Evolutionary conservation across 2,888 invertebrate genomes (phyloP), one percentile per base, ranked within the genome.

Genomic region (Electrophaes corylata): DNA sequence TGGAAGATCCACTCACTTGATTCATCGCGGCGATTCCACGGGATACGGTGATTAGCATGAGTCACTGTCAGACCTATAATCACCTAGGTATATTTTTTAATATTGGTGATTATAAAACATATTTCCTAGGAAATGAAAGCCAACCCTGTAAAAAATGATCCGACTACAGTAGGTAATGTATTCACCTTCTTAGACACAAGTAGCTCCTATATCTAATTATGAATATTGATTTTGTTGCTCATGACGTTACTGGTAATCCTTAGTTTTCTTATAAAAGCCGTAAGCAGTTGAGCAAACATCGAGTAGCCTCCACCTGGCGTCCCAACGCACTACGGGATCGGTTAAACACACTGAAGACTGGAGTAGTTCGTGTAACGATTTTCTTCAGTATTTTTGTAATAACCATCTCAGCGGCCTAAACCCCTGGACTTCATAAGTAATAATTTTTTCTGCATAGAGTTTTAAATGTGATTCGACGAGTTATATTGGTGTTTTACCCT

Each of bases 311-410:
- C 88, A 77, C 81, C 83, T 82, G 84, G 83, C 84, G 74, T 69
- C 84, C 81, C 73, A 76, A 83, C 81, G 76, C 79, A 65, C 60
- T 67, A 71, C 78, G 89, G 79, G 91, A 82, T 83, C 73, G 90
- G 91, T 88, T 88, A 83, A 78, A 65, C 72, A 81, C 73, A 81
- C 75, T 81, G 78, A 88, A 91, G 87, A 86, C 92, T 92, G 92
- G 84, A 92, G 92, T 92, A 92, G 92, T 91, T 92, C 92, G 91
- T 84, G 68, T 66, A 76, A 71, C 91, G 92, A 91, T 92, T 92
- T 92, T 92, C 92, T 92, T 92, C 92, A 92, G 92, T 90, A 86
- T 81, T 89, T 88, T 88, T 84, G 80, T 82, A 81, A 72, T 83
- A 87, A 86, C 89, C 88, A 81, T 84, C 88, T 88, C 89, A 79